Percentiles rank a stretch among this genome's conserved stretches.
phyloP scores from a whole-genome alignment of 2,888 invertebrate species.

The Caenorhabditis panamensis region DNA sequence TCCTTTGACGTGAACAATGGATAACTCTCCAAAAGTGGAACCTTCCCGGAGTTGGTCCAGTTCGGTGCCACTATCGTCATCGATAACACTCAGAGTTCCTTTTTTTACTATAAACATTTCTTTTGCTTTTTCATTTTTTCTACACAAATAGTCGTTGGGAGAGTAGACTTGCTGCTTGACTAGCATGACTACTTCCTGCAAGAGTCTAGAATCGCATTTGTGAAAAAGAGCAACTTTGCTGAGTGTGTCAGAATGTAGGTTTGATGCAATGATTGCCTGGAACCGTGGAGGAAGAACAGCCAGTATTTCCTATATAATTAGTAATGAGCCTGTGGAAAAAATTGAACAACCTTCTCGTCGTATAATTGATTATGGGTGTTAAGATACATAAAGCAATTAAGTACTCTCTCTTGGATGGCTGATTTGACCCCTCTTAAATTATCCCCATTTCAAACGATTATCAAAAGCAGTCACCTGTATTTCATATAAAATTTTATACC shows the following conservation, averaged over 20 bases:
- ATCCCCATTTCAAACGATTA: no score
- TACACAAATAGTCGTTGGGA: constrained; percentile 76
- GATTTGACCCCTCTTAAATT: constrained; percentile 71
- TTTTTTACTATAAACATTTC: constrained; percentile 79
- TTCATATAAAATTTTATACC: constrained; percentile 68
- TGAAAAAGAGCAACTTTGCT: constrained; percentile 68
- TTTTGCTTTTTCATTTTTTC: constrained; percentile 72
- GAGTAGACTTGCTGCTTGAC: constrained; percentile 77
- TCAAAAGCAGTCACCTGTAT: constrained; percentile 23
- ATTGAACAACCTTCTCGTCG: constrained; percentile 55
- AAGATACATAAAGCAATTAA: constrained; percentile 76
- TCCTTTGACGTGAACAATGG: constrained; percentile 68
- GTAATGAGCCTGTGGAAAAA: no score
- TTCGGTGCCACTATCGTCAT: constrained; percentile 59
- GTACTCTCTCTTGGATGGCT: constrained; percentile 74
- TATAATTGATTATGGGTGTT: constrained; percentile 68
- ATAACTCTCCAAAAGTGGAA: constrained; percentile 75
- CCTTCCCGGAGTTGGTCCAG: constrained; percentile 68
- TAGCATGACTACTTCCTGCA: constrained; percentile 76
- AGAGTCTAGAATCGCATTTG: constrained; percentile 72
- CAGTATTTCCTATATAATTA: constrained; percentile 64
- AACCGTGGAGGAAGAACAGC: constrained; percentile 74
- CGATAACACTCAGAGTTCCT: constrained; percentile 69
- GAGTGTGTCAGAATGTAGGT: constrained; percentile 68
- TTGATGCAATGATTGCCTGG: constrained; percentile 69